Base-by-base conservation (phyloP, 2,888 invertebrate species). In the Harpalus rufipes region DNA sequence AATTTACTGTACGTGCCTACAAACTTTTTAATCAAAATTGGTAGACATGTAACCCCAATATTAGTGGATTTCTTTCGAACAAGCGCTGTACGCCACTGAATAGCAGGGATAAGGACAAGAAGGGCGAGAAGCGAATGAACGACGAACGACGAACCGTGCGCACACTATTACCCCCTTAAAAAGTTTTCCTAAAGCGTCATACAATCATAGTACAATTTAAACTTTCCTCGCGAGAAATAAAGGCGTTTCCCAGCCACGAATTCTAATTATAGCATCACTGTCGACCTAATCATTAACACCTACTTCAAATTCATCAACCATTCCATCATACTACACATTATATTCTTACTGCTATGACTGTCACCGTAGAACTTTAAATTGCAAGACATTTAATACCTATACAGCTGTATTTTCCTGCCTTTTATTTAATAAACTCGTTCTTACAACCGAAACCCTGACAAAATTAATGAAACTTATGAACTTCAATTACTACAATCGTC, bases 131-230 rank as follows among this genome's bases (percentile, higher is more conserved):
- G 72, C 72, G 72, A 44, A 72, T 72, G 76, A 78, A 78, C 74
- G 74, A 51, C 32, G 76, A 78, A 78, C 74, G 74, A 51, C 32
- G 14, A 78, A 78, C 58, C 56, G 78, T 21, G 78, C 78, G 78
- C 25, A 56, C 63, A 81, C 81, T 81, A 68, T 81, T 82, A 82
- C 59, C 82, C 63, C 82, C 74, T 82, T 82, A 82, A 82, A 86
- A 86, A 87, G 85, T 86, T 85, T 85, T 86, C 68, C 65, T 80
- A 86, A 87, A 86, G 86, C 87, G 86, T 87, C 87, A 86, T 87
- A 86, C 87, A 88, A 87, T 88, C 88, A 88, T 88, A 88, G 88
- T 87, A 87, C 88, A 88, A 87, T 88, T 88, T 88, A 88, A 88
- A 88, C 88, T 87, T 88, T 87, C 86, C 86, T 81, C 86, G 78